Evolutionary conservation across 2,797 vertebrate species (phyloP), one percentile per base, ranked within the genome.

Genomic region (Coendou prehensilis): DNA sequence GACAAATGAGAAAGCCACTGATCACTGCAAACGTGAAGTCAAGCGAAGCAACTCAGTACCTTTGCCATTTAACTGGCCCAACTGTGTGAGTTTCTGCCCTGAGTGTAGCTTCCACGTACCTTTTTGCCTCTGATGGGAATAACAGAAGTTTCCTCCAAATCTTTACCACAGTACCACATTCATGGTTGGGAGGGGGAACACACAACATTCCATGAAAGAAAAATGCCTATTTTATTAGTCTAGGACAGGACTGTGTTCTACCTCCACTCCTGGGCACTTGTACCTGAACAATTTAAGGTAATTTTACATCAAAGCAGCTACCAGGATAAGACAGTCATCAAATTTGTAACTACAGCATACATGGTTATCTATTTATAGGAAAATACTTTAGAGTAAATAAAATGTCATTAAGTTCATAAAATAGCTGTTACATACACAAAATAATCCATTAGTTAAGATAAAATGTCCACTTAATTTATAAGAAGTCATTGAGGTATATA

Each of bases 301-400:
- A 47, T 88, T 47, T 92, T 59, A 84, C 50, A 52, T 95, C 73
- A 81, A 73, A 94, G 37, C n/a, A 81, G 57, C 6, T 28, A 41
- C 1, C 23, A 26, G 30, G 41, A 52, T 17, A 80, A 33, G 59
- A 59, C 28, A 30, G 4, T 94, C 37, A 81, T 76, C 52, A 54
- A 67, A 64, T 73, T 13, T 37, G 5, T 82, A 85, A 67, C 14
- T 73, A 86, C 1, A 85, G 59, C 26, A 80, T 9, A 87, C 37
- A 87, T 54, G 17, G 17, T 79, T 71, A 57, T 87, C 63, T 69
- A 71, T 6, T 63, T 47, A 45, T 45, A 15, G 92, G 6, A 86
- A 4, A 90, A 92, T 54, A 54, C 9, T 93, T 64, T 26, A 89
- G 2, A 82, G 1, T 3, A 64, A 91, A 78, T 80, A 85, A 93